A percentile compares a stretch with the other conserved stretches of the same genome.
phyloP scores from a whole-genome alignment of 2,113 vertebrate species.

The Osmerus eperlanus region DNA sequence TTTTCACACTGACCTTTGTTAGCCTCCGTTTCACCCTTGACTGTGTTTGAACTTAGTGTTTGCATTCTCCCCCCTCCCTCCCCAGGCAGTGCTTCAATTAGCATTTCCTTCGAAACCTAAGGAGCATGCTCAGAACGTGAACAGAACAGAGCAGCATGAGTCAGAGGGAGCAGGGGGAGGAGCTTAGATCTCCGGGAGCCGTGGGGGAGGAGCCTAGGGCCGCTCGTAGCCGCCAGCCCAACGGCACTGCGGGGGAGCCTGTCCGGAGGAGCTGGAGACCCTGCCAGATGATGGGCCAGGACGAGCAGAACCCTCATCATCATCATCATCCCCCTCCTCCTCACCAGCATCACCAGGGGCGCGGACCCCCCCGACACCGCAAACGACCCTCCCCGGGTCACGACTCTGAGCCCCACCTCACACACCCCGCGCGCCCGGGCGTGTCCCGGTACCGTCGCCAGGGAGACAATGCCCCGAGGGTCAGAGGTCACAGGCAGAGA shows the following conservation, averaged over 20 bases:
- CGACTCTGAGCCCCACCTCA: slow-evolving; percentile 23
- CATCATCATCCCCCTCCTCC: slow-evolving; percentile 54
- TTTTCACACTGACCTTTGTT: neutral
- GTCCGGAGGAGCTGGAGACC: slow-evolving; percentile 69
- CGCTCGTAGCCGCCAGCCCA: slow-evolving; percentile 41
- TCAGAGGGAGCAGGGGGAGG: slow-evolving; percentile 56
- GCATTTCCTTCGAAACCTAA: slow-evolving; percentile 33
- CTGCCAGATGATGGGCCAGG: slow-evolving; percentile 69
- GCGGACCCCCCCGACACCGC: slow-evolving; percentile 53
- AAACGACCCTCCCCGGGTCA: slow-evolving; percentile 43
- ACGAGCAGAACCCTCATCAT: slow-evolving; percentile 51
- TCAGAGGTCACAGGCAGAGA: slow-evolving; percentile 50
- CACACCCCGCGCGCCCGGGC: slow-evolving; percentile 53
- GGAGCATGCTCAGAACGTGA: slow-evolving; percentile 46
- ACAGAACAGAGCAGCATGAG: slow-evolving; percentile 56
- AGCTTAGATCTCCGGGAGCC: neutral
- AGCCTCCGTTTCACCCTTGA: neutral
- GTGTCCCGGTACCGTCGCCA: slow-evolving; percentile 60
- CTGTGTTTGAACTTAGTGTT: neutral
- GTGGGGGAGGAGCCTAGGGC: slow-evolving; percentile 41
- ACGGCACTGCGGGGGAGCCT: slow-evolving; percentile 38
- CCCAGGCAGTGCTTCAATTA: slow-evolving; percentile 30
- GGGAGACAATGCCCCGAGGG: slow-evolving; percentile 60
- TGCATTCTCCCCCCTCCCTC: slow-evolving; percentile 4
- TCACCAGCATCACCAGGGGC: slow-evolving; percentile 50